Percentiles rank a stretch among this genome's conserved stretches.
phyloP scores from a whole-genome alignment of 2,888 invertebrate genomes.

The Temnothorax rugatulus region DNA sequence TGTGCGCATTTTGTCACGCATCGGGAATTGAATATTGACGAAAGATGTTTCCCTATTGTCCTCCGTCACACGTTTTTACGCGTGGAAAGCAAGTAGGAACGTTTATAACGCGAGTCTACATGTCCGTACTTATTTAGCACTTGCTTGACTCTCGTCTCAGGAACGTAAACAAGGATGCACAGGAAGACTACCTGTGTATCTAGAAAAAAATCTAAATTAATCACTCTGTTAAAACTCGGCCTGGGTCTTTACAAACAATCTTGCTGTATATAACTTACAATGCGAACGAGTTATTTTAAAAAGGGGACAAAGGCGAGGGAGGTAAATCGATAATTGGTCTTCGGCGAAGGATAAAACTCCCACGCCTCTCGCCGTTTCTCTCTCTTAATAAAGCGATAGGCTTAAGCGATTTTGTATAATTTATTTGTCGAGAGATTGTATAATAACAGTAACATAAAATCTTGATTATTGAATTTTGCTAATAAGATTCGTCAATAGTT shows the following conservation, averaged over 20 bases:
- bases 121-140: not conserved
- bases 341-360: slow-evolving; percentile 17
- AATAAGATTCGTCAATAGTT: not conserved
- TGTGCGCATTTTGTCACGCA: slow-evolving; percentile 31
- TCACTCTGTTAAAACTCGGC: not conserved
- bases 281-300: slow-evolving; percentile 36
- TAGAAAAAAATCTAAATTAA: not conserved
- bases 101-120: not conserved
- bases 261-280: not conserved
- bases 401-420: not conserved
- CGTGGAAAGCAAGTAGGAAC: not conserved
- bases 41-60: slow-evolving; percentile 11
- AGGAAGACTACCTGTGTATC: too few species aligned
- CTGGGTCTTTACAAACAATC: not conserved
- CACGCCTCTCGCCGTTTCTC: not conserved
- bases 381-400: not conserved
- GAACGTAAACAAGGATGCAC: not conserved
- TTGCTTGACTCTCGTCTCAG: not conserved
- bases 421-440: not conserved
- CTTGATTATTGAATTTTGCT: not conserved
- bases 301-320: slow-evolving; percentile 17
- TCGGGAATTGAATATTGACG: slow-evolving; percentile 45
- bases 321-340: slow-evolving; percentile 26
- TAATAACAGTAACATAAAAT: too few species aligned
- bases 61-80: slow-evolving; percentile 2